Evolutionary conservation across 2,797 vertebrate genomes (phyloP).

Genomic region (Phalloptychus januarius): DNA sequence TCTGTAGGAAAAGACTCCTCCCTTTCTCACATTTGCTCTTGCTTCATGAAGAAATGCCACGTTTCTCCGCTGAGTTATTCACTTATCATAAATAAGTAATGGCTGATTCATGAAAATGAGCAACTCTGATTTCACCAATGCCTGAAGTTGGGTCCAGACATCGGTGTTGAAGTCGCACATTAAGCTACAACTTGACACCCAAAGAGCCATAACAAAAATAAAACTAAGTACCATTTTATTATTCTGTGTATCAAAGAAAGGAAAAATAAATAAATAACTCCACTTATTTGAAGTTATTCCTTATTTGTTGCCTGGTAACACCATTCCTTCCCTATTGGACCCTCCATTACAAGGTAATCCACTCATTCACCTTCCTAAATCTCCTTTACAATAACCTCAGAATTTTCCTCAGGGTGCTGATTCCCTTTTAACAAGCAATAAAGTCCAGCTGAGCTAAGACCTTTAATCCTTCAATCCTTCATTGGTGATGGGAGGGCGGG

Average conservation of each 20-base stretch:
- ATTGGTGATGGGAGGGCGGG: conserved; percentile 40
- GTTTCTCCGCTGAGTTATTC: background rate
- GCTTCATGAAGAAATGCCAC: background rate
- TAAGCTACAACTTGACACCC: background rate
- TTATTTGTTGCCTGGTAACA: conserved; percentile 42
- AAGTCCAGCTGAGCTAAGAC: conserved; percentile 48
- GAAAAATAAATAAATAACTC: no score
- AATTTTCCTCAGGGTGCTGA: conserved; percentile 53
- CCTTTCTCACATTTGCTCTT: background rate
- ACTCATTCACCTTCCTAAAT: conserved; percentile 68
- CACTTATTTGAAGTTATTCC: conserved; percentile 18
- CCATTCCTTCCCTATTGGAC: conserved; percentile 45
- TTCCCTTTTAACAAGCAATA: conserved; percentile 67
- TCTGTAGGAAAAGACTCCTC: no score
- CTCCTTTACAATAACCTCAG: conserved; percentile 59
- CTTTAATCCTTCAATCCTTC: conserved; percentile 50
- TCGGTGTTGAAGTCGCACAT: background rate
- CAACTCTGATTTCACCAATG: no score
- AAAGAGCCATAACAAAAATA: background rate
- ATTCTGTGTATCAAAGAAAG: no score
- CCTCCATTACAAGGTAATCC: conserved; percentile 68
- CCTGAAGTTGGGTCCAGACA: background rate
- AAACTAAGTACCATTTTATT: background rate
- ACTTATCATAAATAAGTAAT: background rate
- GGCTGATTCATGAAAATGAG: no score